phyloP scores from a whole-genome alignment of 2,888 invertebrate genomes.

The Rhingia rostrata region DNA sequence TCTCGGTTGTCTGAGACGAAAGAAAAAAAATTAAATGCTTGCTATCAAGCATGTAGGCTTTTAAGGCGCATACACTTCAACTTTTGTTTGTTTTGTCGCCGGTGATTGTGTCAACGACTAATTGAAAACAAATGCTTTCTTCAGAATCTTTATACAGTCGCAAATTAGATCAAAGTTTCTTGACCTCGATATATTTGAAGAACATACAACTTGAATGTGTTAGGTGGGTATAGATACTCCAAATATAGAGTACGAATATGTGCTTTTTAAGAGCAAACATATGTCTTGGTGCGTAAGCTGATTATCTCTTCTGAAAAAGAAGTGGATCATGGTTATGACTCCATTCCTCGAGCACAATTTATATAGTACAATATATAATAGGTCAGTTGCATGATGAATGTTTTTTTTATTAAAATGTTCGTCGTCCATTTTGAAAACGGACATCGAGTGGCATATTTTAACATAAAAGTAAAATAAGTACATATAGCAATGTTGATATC shows the following conservation, averaged over 20 bases:
- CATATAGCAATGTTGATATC: no score
- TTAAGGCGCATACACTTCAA: neutral
- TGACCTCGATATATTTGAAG: slow-evolving; percentile 71
- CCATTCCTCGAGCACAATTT: slow-evolving; percentile 24
- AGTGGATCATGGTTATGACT: slow-evolving; percentile 43
- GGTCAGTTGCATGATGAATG: neutral
- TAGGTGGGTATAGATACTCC: slow-evolving; percentile 24
- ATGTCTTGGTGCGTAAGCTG: slow-evolving; percentile 36
- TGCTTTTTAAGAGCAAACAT: slow-evolving; percentile 7
- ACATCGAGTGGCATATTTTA: no score
- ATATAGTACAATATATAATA: no score
- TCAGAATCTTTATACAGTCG: slow-evolving; percentile 29
- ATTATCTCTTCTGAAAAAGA: slow-evolving; percentile 49
- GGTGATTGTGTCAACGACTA: slow-evolving; percentile 27
- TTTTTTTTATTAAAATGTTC: no score
- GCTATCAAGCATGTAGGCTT: slow-evolving; percentile 25
- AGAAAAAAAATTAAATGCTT: slow-evolving; percentile 23
- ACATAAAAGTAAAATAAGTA: no score
- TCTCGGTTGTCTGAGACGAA: slow-evolving; percentile 24
- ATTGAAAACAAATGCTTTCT: slow-evolving; percentile 26
- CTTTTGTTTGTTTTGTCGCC: neutral
- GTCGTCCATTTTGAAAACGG: no score
- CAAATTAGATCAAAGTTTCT: slow-evolving; percentile 70
- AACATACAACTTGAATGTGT: slow-evolving; percentile 39
- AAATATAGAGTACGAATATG: slow-evolving; percentile 36